Evolutionary conservation across 2,888 invertebrate genomes (phyloP), one percentile per base, ranked within the genome.

Genomic region (Rotaria socialis): DNA sequence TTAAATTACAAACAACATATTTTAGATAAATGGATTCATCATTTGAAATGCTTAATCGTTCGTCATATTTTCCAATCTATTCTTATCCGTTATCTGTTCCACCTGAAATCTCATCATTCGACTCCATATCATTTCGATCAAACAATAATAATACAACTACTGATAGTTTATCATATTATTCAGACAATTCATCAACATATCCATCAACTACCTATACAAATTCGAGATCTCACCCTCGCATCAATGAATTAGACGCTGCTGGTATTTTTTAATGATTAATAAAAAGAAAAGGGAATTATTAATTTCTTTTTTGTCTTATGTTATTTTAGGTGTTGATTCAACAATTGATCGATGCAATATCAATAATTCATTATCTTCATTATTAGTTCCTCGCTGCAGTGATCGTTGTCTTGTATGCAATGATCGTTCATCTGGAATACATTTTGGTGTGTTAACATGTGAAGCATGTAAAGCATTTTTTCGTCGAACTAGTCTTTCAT

Each of bases 401-500:
- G 80, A 43, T 80, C 47, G 8, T 80, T 84, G 84, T 55, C 52
- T 47, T 35, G 52, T 84, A 35, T 84, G 84, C 24, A 41, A 22
- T 55, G 84, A 35, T 52, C 52, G 56, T 56, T 10, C 43, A 47
- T 55, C 55, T 50, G 84, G 84, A 19, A 55, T 84, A 27, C 84
- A 84, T 84, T 84, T 84, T 55, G 84, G 84, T 19, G 84, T 84
- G 6, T 84, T 41, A 52, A 84, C 84, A 35, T 84, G 84, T 84
- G 84, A 84, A 84, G 84, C 84, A 41, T 84, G 84, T 84, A 84
- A 84, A 56, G 84, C 55, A 35, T 84, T 84, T 84, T 84, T 84
- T 55, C 84, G 84, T 41, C 84, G 84, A 16, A 41, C 52, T 22
- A 84, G 55, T 84, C 22, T 35, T 55, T 47, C 41, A 22, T 19